Evolutionary conservation across 2,888 invertebrate species (phyloP).

Genomic region (Meghimatium bilineatum): DNA sequence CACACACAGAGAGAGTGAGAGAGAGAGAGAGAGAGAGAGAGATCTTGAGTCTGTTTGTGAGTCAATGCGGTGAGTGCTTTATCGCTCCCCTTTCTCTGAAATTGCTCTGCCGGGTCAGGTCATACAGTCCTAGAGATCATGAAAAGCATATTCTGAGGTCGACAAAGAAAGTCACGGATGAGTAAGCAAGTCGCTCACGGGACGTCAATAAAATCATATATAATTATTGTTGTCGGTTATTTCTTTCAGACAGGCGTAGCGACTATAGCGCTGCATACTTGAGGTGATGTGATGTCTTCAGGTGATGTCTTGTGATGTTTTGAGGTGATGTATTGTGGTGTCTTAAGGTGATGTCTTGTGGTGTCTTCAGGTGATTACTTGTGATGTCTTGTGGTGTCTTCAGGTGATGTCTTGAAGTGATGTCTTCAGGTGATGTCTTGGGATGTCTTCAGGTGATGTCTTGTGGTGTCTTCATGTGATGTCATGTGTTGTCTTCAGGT

Average conservation of each 20-base stretch:
- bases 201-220: neutral
- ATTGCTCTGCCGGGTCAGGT: slow-evolving; percentile 4
- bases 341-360: too few relatives aligned
- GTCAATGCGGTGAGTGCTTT: neutral
- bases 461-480: too few relatives aligned
- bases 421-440: too few relatives aligned
- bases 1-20: neutral
- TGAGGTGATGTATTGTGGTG: too few relatives aligned
- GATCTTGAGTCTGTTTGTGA: slow-evolving; percentile 5
- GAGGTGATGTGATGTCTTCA: too few relatives aligned
- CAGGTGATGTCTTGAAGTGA: too few relatives aligned
- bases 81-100: neutral
- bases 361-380: too few relatives aligned
- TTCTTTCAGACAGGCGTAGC: neutral
- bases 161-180: slow-evolving; percentile 30
- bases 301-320: too few relatives aligned
- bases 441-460: too few relatives aligned
- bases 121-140: neutral
- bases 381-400: too few relatives aligned
- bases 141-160: neutral
- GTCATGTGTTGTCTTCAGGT: too few relatives aligned
- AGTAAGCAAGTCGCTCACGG: neutral
- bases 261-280: neutral
- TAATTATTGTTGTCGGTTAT: neutral
- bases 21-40: too few relatives aligned